Percentiles rank a stretch among this genome's conserved stretches.
Evolutionary conservation across 2,113 vertebrate species (phyloP).

Genomic region (Coryphaenoides rupestris): DNA sequence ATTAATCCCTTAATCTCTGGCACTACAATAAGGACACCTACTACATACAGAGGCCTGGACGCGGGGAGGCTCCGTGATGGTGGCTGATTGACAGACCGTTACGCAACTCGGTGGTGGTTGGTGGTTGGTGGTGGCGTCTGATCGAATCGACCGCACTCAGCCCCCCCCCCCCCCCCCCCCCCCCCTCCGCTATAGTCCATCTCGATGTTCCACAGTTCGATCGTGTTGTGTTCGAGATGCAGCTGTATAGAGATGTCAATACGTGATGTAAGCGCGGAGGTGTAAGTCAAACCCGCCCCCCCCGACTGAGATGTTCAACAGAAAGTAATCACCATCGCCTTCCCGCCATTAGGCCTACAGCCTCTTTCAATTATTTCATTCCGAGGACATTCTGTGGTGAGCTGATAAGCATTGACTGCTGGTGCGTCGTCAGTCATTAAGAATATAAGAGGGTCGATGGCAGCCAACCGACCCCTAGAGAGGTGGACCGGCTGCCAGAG

Average conservation of each 20-base stretch:
- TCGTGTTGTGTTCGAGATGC: too few relatives aligned
- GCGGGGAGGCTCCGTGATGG: background rate
- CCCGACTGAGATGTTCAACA: conserved; percentile 52
- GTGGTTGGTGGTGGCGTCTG: conserved; percentile 2
- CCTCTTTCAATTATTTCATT: conserved; percentile 65
- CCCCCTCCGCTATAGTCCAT: background rate
- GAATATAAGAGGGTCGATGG: conserved; percentile 58
- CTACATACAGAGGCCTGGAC: too few relatives aligned
- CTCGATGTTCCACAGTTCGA: conserved; percentile 37
- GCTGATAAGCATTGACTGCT: conserved; percentile 66
- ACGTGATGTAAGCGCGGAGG: conserved; percentile 22
- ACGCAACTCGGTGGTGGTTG: conserved; percentile 12
- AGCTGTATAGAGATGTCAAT: too few relatives aligned
- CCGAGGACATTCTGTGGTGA: conserved; percentile 50
- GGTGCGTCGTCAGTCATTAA: conserved; percentile 54
- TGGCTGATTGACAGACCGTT: conserved; percentile 26
- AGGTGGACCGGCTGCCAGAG: conserved; percentile 43
- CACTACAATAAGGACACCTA: too few relatives aligned
- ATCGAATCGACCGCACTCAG: conserved; percentile 15
- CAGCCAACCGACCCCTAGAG: conserved; percentile 60
- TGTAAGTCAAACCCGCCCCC: conserved; percentile 38
- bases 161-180: conserved; percentile 3
- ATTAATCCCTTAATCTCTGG: too few relatives aligned
- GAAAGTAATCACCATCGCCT: conserved; percentile 59
- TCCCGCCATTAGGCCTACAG: conserved; percentile 56